A percentile compares a stretch with the other conserved stretches of the same genome.
Conservation (phyloP, 1,140 invertebrate genomes). For the Tetramorium simillimum region DNA sequence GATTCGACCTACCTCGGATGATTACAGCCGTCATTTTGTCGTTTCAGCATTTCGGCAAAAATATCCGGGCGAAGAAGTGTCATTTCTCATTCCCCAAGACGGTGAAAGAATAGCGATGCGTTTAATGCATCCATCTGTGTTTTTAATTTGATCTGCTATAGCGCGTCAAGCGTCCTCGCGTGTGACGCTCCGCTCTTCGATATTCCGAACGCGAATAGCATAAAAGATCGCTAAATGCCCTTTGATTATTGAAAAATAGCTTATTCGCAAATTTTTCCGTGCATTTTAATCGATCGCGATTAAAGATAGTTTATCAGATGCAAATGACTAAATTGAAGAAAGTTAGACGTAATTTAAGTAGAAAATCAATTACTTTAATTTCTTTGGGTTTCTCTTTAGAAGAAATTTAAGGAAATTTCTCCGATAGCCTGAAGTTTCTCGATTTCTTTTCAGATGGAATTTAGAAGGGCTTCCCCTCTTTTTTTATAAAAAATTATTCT, state of each 20-base stretch:
- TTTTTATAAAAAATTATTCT: neutral
- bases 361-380: constrained; percentile 19
- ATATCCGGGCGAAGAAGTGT: constrained; percentile 10
- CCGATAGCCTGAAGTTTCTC: neutral
- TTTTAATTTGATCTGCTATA: constrained; percentile 4
- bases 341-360: constrained; percentile 17
- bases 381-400: neutral
- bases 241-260: neutral
- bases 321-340: constrained; percentile 15
- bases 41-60: constrained; percentile 35
- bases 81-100: constrained; percentile 27
- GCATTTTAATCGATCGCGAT: neutral
- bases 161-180: neutral
- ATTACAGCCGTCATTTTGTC: constrained; percentile 47
- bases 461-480: neutral
- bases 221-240: constrained; percentile 4
- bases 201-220: neutral
- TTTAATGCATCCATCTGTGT: neutral
- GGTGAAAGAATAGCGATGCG: neutral
- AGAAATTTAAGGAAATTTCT: constrained; percentile 3
- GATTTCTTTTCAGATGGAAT: constrained; percentile 11
- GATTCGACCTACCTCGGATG: constrained; percentile 36
- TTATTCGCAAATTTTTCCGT: neutral
- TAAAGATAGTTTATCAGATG: constrained; percentile 12
- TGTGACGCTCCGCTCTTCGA: neutral